Conservation (phyloP, 2,113 vertebrate genomes). For the Prionailurus bengalensis region DNA sequence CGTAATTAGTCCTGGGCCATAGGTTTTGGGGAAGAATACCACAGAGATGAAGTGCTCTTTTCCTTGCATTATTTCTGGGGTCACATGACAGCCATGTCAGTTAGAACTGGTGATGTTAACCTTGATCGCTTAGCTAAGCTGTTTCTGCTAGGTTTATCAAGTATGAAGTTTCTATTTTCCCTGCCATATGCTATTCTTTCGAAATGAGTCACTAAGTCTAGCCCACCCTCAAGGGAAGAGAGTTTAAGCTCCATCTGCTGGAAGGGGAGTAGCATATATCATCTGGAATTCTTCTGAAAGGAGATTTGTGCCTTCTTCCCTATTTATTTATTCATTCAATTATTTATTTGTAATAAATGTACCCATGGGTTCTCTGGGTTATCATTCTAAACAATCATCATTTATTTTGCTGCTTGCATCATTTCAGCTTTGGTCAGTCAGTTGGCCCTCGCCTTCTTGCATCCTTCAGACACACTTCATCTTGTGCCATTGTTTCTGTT, state of each 20-base stretch:
- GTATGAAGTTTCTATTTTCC: neutral
- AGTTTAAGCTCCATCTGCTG: constrained; percentile 1
- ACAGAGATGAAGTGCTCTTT: neutral
- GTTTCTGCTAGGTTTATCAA: neutral
- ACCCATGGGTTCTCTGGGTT: neutral
- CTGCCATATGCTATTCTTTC: neutral
- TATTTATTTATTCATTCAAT: neutral
- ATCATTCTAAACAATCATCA: neutral
- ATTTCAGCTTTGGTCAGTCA: neutral
- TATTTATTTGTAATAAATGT: neutral
- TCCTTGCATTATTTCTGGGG: neutral
- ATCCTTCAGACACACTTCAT: neutral
- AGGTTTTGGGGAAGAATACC: neutral
- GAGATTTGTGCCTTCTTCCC: neutral
- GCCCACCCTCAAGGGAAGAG: neutral
- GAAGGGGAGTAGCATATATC: neutral
- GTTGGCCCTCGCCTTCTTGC: neutral
- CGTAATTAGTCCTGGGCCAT: neutral
- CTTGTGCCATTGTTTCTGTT: neutral
- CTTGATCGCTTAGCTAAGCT: neutral
- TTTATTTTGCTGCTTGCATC: neutral
- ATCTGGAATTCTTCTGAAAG: neutral
- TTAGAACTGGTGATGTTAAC: neutral
- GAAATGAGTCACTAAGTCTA: constrained; percentile 4
- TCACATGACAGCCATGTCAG: neutral